Evolutionary conservation across 2,113 vertebrate genomes (phyloP).

Genomic region (Xenopus borealis): DNA sequence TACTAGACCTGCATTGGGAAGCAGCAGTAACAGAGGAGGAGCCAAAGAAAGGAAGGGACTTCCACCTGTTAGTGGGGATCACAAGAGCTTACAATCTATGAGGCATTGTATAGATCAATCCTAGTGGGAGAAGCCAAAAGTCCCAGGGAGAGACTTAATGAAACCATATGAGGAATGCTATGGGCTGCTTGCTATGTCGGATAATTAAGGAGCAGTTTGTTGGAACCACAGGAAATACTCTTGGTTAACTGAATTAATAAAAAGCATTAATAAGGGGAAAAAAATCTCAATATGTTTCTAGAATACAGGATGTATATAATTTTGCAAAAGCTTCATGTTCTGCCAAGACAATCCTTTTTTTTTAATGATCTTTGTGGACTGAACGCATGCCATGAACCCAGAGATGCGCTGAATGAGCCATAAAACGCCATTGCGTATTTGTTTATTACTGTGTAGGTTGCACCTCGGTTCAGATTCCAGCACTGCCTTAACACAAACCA

Average conservation of each 20-base stretch:
- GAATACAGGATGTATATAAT: not conserved
- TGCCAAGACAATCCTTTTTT: conserved; percentile 24
- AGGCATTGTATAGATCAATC: too few species aligned
- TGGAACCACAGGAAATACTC: not conserved
- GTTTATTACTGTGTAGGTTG: too few species aligned
- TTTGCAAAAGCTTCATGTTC: not conserved
- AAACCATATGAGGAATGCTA: too few species aligned
- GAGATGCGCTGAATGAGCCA: conserved; percentile 27
- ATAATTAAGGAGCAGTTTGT: not conserved
- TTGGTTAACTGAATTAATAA: not conserved
- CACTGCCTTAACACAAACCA: conserved; percentile 21
- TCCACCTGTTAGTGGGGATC: too few species aligned
- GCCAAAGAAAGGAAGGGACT: too few species aligned
- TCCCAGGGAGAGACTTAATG: too few species aligned
- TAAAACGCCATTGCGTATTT: not conserved
- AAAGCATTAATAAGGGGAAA: conserved; percentile 19
- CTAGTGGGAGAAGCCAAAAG: too few species aligned
- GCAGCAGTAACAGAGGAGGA: too few species aligned
- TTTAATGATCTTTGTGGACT: conserved; percentile 12
- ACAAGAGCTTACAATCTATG: too few species aligned
- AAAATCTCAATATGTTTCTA: conserved; percentile 4
- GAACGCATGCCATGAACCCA: conserved; percentile 7
- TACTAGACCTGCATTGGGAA: too few species aligned
- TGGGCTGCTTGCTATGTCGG: too few species aligned
- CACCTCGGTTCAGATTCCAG: not conserved